Conservation (phyloP, 2,113 vertebrate genomes). For the Hucho hucho region DNA sequence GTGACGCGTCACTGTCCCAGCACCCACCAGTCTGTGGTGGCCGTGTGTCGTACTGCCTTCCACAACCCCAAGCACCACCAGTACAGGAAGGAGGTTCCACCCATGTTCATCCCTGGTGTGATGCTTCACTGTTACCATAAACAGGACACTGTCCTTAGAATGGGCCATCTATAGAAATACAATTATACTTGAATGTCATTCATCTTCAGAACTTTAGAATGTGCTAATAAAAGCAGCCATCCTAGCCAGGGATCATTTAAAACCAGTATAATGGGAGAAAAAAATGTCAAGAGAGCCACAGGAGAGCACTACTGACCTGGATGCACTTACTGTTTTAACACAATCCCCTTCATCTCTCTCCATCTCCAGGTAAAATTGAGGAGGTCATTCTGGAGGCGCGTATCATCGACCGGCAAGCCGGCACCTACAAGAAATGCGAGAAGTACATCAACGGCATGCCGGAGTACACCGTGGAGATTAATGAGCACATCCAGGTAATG, state of each 20-base stretch:
- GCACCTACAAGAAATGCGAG: conserved; percentile 77
- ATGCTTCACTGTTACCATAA: neutral
- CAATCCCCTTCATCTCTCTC: neutral
- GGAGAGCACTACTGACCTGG: too few species aligned
- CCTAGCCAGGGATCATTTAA: neutral
- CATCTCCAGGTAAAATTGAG: conserved; percentile 86
- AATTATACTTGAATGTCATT: too few species aligned
- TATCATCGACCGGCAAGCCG: conserved; percentile 76
- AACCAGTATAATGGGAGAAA: neutral
- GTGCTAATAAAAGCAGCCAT: too few species aligned
- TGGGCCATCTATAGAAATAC: too few species aligned
- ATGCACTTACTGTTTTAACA: too few species aligned
- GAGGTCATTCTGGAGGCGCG: conserved; percentile 93
- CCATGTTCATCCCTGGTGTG: conserved; percentile 97
- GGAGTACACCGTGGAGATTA: conserved; percentile 85
- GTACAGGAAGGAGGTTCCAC: conserved; percentile 83
- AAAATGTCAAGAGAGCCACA: too few species aligned
- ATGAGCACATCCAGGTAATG: conserved; percentile 86
- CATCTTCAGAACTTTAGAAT: neutral
- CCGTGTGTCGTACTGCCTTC: conserved; percentile 92
- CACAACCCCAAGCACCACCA: conserved; percentile 83
- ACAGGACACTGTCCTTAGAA: too few species aligned
- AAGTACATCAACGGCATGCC: conserved; percentile 88
- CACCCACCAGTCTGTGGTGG: conserved; percentile 92
- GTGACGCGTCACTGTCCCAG: conserved; percentile 93